Evolutionary conservation across 2,888 invertebrate genomes (phyloP).

Genomic region (Falcaria lacertinaria): DNA sequence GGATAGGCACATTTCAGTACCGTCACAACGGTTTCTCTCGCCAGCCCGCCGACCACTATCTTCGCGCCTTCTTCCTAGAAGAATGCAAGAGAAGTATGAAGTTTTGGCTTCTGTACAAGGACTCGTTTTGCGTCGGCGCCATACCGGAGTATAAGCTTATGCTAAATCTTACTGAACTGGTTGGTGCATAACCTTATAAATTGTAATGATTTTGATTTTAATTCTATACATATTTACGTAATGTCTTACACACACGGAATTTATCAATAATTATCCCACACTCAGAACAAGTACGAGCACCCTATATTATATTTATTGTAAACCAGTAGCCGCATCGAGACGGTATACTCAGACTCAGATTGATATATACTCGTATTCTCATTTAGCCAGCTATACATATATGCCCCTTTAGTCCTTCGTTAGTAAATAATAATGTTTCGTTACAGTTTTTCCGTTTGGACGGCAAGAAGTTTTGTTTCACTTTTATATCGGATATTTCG

Average conservation of each 20-base stretch:
- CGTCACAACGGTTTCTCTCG: conserved; percentile 90
- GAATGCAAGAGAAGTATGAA: conserved; percentile 43
- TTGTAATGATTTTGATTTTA: too few species aligned
- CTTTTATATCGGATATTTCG: conserved; percentile 91
- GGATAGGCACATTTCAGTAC: conserved; percentile 93
- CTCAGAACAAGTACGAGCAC: too few species aligned
- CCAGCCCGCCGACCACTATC: conserved; percentile 94
- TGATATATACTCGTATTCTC: too few species aligned
- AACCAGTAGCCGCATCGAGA: too few species aligned
- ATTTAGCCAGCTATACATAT: too few species aligned
- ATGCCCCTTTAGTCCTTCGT: too few species aligned
- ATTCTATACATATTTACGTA: too few species aligned
- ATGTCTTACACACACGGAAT: too few species aligned
- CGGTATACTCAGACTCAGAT: too few species aligned
- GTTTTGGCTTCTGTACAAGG: conserved; percentile 44
- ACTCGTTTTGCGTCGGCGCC: conserved; percentile 80
- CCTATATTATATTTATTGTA: too few species aligned
- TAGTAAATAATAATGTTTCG: not conserved
- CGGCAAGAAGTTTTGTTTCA: conserved; percentile 86
- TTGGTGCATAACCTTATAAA: conserved; percentile 31
- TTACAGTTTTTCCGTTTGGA: conserved; percentile 21
- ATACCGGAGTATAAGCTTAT: conserved; percentile 85
- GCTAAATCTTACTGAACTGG: conserved; percentile 83
- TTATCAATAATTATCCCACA: too few species aligned
- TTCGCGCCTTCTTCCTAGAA: conserved; percentile 89